A percentile compares a stretch with the other conserved stretches of the same genome.
These are phyloP conservation scores for Cervus canadensis DNA, from an alignment of 2,113 vertebrate species.

Conservation along the genomic window DNA sequence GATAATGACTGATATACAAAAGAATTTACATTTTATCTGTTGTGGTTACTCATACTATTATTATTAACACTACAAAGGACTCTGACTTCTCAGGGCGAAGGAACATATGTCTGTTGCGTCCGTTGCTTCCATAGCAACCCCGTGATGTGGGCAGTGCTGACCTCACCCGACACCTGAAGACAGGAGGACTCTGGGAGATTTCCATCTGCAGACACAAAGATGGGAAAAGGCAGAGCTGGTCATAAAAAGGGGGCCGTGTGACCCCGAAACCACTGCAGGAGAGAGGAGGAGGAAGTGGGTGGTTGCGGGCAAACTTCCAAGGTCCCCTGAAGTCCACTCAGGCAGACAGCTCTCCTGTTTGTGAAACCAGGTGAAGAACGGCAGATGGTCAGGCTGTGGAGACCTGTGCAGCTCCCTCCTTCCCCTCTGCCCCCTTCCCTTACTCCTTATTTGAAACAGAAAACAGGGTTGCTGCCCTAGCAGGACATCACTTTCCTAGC, in stretches of 20 bases:
- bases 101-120: neutral
- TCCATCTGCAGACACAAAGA: neutral
- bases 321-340: neutral
- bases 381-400: too few species aligned
- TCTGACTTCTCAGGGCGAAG: neutral
- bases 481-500: too few species aligned
- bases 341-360: neutral
- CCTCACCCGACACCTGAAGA: neutral
- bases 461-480: conserved; percentile 30
- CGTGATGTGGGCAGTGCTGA: neutral
- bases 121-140: neutral
- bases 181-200: neutral
- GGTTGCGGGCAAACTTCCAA: neutral
- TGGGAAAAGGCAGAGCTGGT: neutral
- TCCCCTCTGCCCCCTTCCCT: neutral
- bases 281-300: neutral
- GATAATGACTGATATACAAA: neutral
- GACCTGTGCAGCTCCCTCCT: neutral
- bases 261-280: neutral
- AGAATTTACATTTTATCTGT: neutral
- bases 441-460: conserved; percentile 29
- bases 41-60: neutral
- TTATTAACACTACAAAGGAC: neutral
- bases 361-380: neutral
- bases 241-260: neutral